Base-by-base conservation (phyloP, 2,888 invertebrate species). In the Cordylochernes scorpioides region DNA sequence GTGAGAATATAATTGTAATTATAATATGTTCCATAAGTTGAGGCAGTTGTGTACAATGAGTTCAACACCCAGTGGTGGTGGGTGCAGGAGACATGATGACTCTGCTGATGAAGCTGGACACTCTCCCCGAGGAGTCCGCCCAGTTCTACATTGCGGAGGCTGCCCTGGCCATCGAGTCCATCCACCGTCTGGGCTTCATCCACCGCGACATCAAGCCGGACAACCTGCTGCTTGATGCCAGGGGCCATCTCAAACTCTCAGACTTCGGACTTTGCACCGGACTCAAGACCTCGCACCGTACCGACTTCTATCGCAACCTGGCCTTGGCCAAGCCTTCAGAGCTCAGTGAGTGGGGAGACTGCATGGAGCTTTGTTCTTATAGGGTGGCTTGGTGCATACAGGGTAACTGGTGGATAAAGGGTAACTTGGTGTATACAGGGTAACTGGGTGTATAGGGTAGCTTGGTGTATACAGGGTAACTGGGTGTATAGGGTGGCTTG, bases 221-320 rank as follows among this genome's bases (percentile, higher is more conserved):
- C 58, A 97, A 99, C 59, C 63, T 99, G 46, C 61, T 97, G 41
- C 60, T 97, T 44, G 94, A 97, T 57, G 82, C 91, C 30, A 74
- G 84, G 54, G 60, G 97, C 34, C 97, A 97, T 60, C 73, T 97
- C 47, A 97, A 97, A 58, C 65, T 86, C 40, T 80, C 91, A 33
- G 97, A 97, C 60, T 99, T 97, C 58, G 97, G 97, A 24, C 64
- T 97, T 38, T 99, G 97, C 55, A 99, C 97, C 17, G 97, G 97
- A 21, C 64, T 97, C 44, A 99, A 97, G 59, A 94, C 94, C 57
- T 86, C 88, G 40, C 91, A 94, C 57, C 68, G 86, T 51, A 97
- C 91, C 34, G 97, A 99, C 57, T 97, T 97, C 59, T 99, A 97
- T 59, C 65, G 94, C 46, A 88, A 94, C 59, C 65, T 88, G 43